Evolutionary conservation across 2,113 vertebrate species (phyloP), one percentile per base, ranked within the genome.

Genomic region (Callorhinus ursinus): DNA sequence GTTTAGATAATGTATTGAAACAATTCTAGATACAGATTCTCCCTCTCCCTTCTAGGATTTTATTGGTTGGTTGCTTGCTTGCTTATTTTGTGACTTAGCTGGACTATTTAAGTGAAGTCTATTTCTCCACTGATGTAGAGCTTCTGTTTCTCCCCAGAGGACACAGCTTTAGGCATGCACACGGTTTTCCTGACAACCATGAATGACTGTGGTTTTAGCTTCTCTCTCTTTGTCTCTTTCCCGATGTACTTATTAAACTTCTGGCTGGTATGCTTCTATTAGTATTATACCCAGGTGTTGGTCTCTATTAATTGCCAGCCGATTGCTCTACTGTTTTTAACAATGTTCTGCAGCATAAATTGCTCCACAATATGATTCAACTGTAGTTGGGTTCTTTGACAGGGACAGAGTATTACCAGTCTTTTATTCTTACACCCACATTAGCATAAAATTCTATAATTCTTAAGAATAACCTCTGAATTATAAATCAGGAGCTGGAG

Each of bases 1-100:
- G 76, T 72, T 97, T 91, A 76, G 14, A 83, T 55, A 94, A 91
- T 65, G 49, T 80, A 51, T 31, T 72, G 22, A 94, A 89, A 86
- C 82, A 85, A 92, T 18, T 96, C 16, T 96, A 28, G 31, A 69
- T 69, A 79, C 51, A 42, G 11, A 91, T 61, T 85, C 4, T 3
- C 49, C 21, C 11, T 93, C 7, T 36, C 46, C 8, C 21, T 39
- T 71, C 12, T 31, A 92, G 46, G 3, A 74, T 89, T 80, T 80
- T 88, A 51, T 49, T 71, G 10, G 42, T 88, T 96, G 15, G 15
- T 79, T 87, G n/a, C 10, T 59, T 89, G 28, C 15, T 39, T 83
- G 14, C 61, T 90, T 85, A 65, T 65, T 89, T 94, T 85, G 63
- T 85, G 49, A 93, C 57, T 81, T 65, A n/a, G 28, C 55, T 71